Percentiles rank a stretch among this genome's conserved stretches.
Evolutionary conservation across 1,140 invertebrate species (phyloP).

Genomic region (Drosophila auraria): DNA sequence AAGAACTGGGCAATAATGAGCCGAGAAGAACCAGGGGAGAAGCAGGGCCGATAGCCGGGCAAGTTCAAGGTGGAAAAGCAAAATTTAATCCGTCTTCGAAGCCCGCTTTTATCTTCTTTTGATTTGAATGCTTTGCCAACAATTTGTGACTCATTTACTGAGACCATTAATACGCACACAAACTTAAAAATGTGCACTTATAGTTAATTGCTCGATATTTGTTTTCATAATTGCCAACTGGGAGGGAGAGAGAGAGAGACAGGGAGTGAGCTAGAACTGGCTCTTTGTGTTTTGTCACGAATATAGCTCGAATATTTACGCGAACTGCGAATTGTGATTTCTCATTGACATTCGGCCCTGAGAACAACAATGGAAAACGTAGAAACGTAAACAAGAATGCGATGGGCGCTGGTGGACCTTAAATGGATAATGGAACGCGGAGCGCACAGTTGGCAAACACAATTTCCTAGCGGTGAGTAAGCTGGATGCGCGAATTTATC

Average conservation of each 20-base stretch:
- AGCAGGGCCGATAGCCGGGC: slow-evolving; percentile 27
- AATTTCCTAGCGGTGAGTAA: slow-evolving; percentile 45
- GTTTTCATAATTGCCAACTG: slow-evolving; percentile 45
- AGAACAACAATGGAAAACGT: slow-evolving; percentile 45
- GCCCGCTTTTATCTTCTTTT: slow-evolving; percentile 28
- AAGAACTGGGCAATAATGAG: not conserved
- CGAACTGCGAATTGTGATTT: slow-evolving; percentile 40
- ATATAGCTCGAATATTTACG: slow-evolving; percentile 16
- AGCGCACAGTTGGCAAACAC: not conserved
- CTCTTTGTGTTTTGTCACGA: slow-evolving; percentile 67
- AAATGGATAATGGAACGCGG: slow-evolving; percentile 20
- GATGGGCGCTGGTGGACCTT: slow-evolving; percentile 14
- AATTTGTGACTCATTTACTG: slow-evolving; percentile 50
- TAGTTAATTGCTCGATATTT: slow-evolving; percentile 40
- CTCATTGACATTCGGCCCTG: slow-evolving; percentile 63
- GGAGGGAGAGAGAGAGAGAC: slow-evolving; percentile 11
- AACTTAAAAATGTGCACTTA: slow-evolving; percentile 16
- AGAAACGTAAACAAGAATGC: slow-evolving; percentile 51
- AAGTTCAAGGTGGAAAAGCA: slow-evolving; percentile 61
- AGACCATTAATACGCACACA: slow-evolving; percentile 24
- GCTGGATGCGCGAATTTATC: slow-evolving; percentile 22
- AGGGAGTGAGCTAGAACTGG: not conserved
- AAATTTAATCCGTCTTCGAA: slow-evolving; percentile 3
- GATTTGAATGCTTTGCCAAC: slow-evolving; percentile 24
- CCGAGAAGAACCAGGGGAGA: not conserved